A percentile compares a stretch with the other conserved stretches of the same genome.
These are phyloP conservation scores for Hypolimnas misippus DNA, from an alignment of 2,888 invertebrate species.

Conservation along the genomic window DNA sequence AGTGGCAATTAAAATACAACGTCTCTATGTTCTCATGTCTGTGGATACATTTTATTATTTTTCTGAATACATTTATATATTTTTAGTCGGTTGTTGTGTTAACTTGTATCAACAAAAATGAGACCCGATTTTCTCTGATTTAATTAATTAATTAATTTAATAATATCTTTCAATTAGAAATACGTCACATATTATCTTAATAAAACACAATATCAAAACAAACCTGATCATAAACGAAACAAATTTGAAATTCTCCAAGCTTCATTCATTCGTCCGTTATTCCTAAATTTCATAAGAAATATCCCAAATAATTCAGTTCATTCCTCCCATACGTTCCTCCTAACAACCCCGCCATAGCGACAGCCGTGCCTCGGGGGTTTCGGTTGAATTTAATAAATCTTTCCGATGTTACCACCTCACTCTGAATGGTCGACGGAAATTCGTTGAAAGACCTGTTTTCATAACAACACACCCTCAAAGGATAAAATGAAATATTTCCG, in stretches of 20 bases:
- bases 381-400: slow-evolving; percentile 68
- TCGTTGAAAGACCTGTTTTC: slow-evolving; percentile 58
- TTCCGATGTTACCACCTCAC: slow-evolving; percentile 56
- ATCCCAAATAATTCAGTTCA: slow-evolving; percentile 42
- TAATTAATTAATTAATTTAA: no score
- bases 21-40: no score
- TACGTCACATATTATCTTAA: background rate
- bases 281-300: slow-evolving; percentile 37
- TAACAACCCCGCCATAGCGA: slow-evolving; percentile 46
- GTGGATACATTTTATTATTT: no score
- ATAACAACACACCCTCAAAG: slow-evolving; percentile 57
- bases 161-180: background rate
- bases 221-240: background rate
- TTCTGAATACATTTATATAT: no score
- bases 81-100: no score
- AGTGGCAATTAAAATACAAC: no score
- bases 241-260: background rate
- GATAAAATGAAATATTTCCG: slow-evolving; percentile 63
- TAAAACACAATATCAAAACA: background rate
- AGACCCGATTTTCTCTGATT: no score
- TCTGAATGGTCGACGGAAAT: slow-evolving; percentile 57
- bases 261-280: background rate
- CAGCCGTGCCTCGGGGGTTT: slow-evolving; percentile 45
- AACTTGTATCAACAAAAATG: no score
- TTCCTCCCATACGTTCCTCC: slow-evolving; percentile 42